Base-by-base conservation (phyloP, 2,797 vertebrate genomes). In the Glyptemys insculpta region DNA sequence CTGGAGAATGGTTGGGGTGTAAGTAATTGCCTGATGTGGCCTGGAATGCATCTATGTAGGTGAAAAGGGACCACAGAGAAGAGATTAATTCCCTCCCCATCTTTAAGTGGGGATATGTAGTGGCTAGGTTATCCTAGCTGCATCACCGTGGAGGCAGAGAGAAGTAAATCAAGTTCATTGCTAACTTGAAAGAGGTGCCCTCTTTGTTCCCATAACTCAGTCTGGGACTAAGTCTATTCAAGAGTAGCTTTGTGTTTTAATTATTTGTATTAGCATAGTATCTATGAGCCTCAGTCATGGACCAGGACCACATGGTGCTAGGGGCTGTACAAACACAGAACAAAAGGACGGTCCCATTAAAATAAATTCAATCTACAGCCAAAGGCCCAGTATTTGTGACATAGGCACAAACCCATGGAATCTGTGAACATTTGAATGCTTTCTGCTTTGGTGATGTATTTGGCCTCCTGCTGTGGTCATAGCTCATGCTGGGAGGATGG, bases 1-100 rank as follows among this genome's bases (percentile, higher is more conserved):
- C 72, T 79, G 89, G 84, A 86, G 83, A 52, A 87, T 7, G 68
- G 29, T 27, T 79, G 86, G 21, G 31, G 34, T 65, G 34, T n/a
- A 65, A 65, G 79, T 27, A 76, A 15, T 59, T 59, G 41, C 53
- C 37, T 91, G 37, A 7, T 0, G 79, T 56, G 68, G 44, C 68
- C 44, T 85, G 89, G 68, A 95, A 92, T 90, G 52, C 85, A 79
- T 52, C 81, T 92, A 89, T 83, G 87, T 89, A 95, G 91, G 23
- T 83, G 74, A 94, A 91, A 80, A 91, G 27, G 31, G 95, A 92
- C 85, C 92, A 95, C 3, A 65, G 65, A 76, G 76, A 92, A 95
- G 56, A 89, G 90, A 50, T 85, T 95, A 91, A 93, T 94, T 87
- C 88, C 62, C 86, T 12, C 76, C 50, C n/a, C 0, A 31, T 29